Percentiles rank a stretch among this genome's conserved stretches.
These are phyloP conservation scores for Oscarella lobularis DNA, from an alignment of 37 sponge, comb jelly and placozoan species.

Conservation along the genomic window DNA sequence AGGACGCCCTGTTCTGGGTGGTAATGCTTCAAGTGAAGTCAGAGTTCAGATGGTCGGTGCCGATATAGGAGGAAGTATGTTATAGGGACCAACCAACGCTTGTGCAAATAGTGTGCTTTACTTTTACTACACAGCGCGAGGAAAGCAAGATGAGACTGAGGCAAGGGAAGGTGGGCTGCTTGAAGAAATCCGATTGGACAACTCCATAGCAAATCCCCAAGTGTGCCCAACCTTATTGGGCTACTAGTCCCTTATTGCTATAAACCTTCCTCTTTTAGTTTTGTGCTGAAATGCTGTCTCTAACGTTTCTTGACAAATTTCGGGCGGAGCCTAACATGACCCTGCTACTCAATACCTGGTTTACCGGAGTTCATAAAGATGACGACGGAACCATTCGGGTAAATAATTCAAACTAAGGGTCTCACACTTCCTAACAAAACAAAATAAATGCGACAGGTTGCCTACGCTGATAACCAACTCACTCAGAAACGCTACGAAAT, in stretches of 20 bases:
- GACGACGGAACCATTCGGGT: background rate
- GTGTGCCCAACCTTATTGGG: too few relatives aligned
- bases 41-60: background rate
- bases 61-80: background rate
- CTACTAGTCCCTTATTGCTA: too few relatives aligned
- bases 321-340: background rate
- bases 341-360: background rate
- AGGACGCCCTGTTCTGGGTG: conserved; percentile 1
- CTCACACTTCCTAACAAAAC: background rate
- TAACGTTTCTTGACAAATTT: background rate
- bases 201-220: background rate
- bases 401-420: background rate
- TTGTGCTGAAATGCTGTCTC: background rate
- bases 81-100: too few relatives aligned
- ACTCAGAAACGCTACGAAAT: background rate
- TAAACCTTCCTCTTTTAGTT: background rate
- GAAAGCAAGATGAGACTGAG: background rate
- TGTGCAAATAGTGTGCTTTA: background rate
- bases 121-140: background rate
- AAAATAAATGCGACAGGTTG: background rate
- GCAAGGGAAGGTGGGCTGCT: background rate
- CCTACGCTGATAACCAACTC: background rate
- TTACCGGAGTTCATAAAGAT: background rate
- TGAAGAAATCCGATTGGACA: background rate
- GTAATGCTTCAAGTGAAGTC: background rate